These are phyloP conservation scores for Bombus waltoni DNA, from an alignment of 1,140 invertebrate species.

Conservation along the genomic window DNA sequence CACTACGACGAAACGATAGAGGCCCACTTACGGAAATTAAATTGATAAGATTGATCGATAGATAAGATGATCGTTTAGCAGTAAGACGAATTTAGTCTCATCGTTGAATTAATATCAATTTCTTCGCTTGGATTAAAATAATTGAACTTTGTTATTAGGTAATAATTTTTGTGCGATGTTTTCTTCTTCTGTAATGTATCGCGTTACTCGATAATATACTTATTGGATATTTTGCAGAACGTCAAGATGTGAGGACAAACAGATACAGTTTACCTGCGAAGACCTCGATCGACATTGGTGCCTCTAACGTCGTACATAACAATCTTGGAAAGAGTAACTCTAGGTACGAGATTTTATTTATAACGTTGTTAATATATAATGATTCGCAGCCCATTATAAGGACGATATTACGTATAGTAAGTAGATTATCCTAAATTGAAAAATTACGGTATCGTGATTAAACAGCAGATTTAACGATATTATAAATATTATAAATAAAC, in stretches of 20 bases:
- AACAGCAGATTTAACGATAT: not conserved
- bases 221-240: constrained; percentile 65
- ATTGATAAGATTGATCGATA: not conserved
- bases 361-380: not conserved
- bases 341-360: constrained; percentile 37
- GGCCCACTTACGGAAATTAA: no score
- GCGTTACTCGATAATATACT: not conserved
- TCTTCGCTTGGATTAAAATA: not conserved
- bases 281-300: constrained; percentile 57
- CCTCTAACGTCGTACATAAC: constrained; percentile 63
- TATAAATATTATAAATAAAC: not conserved
- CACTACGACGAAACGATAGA: no score
- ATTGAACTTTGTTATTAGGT: not conserved
- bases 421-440: no score
- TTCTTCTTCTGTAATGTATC: not conserved
- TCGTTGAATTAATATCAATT: not conserved
- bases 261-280: constrained; percentile 72
- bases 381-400: no score
- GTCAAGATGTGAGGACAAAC: constrained; percentile 69
- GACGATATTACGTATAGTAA: no score
- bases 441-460: no score
- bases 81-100: no score
- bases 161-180: not conserved
- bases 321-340: constrained; percentile 57
- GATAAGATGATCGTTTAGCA: not conserved